These are phyloP conservation scores for Fabriciana adippe DNA, from an alignment of 2,888 invertebrate species.

Conservation along the genomic window DNA sequence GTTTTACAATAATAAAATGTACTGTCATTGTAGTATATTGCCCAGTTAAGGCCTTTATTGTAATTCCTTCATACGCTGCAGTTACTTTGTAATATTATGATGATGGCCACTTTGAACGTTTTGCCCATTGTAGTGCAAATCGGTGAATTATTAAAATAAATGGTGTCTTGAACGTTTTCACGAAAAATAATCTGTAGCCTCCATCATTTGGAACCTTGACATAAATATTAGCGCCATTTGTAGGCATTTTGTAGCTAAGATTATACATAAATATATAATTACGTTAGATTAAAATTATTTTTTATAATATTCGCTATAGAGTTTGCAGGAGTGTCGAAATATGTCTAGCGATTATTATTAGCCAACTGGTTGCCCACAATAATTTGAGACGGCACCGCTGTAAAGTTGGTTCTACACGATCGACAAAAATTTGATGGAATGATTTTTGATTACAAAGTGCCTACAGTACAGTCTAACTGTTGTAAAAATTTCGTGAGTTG, in stretches of 20 bases:
- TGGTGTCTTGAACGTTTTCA: neutral
- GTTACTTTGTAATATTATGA: neutral
- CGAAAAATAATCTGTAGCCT: slow-evolving; percentile 7
- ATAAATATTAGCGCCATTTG: neutral
- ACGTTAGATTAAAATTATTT: slow-evolving; percentile 21
- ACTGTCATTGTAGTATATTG: too few species aligned
- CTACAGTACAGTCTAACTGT: too few species aligned
- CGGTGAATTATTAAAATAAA: neutral
- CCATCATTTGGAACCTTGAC: slow-evolving; percentile 10
- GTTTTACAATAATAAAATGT: too few species aligned
- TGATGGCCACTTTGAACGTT: neutral
- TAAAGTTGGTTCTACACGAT: slow-evolving; percentile 11
- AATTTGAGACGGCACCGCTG: slow-evolving; percentile 28
- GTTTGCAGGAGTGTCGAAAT: slow-evolving; percentile 31
- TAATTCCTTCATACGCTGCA: neutral
- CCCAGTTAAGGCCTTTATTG: neutral
- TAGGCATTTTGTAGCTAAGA: slow-evolving; percentile 3
- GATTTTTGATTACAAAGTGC: too few species aligned
- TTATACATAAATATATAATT: slow-evolving; percentile 20
- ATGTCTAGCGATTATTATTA: slow-evolving; percentile 27
- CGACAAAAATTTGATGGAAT: neutral
- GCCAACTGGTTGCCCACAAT: slow-evolving; percentile 32
- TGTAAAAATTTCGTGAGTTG: too few species aligned
- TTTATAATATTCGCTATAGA: slow-evolving; percentile 24
- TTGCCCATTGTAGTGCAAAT: slow-evolving; percentile 8